Evolutionary conservation across 2,888 invertebrate species (phyloP).

Genomic region (Megastigmus dorsalis): DNA sequence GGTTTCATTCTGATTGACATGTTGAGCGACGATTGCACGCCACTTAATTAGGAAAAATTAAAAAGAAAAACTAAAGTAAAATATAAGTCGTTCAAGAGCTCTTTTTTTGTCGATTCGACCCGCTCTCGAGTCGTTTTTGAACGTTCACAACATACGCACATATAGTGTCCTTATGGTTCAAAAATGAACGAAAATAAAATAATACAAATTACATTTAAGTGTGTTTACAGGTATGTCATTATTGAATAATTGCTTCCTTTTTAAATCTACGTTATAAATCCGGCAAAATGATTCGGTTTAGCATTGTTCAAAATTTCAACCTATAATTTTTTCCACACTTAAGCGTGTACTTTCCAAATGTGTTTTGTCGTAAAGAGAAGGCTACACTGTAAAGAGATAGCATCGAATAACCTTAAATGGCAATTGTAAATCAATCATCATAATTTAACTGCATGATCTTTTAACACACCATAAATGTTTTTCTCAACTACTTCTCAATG

Average conservation of each 20-base stretch:
- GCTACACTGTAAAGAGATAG: background rate
- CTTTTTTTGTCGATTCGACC: slow-evolving; percentile 43
- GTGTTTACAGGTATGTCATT: slow-evolving; percentile 29
- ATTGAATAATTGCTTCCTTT: slow-evolving; percentile 36
- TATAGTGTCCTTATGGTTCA: slow-evolving; percentile 47
- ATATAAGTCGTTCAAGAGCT: slow-evolving; percentile 37
- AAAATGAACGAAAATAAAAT: slow-evolving; percentile 48
- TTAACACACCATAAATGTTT: background rate
- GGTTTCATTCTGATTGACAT: slow-evolving; percentile 49
- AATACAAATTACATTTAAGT: slow-evolving; percentile 51
- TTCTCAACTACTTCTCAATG: slow-evolving; percentile 11
- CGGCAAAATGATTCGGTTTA: slow-evolving; percentile 39
- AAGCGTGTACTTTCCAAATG: too few species aligned
- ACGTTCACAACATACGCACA: slow-evolving; percentile 50
- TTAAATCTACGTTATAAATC: slow-evolving; percentile 31
- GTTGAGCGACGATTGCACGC: slow-evolving; percentile 51
- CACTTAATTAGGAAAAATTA: slow-evolving; percentile 47
- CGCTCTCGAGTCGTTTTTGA: slow-evolving; percentile 40
- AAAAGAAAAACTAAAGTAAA: slow-evolving; percentile 49
- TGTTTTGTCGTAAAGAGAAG: background rate
- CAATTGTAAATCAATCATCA: background rate
- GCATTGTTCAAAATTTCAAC: slow-evolving; percentile 16
- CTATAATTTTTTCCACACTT: slow-evolving; percentile 12
- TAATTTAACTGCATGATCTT: slow-evolving; percentile 4
- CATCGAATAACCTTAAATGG: slow-evolving; percentile 14